Base-by-base conservation (phyloP, 2,797 vertebrate genomes). In the Halcyon leucocephala region DNA sequence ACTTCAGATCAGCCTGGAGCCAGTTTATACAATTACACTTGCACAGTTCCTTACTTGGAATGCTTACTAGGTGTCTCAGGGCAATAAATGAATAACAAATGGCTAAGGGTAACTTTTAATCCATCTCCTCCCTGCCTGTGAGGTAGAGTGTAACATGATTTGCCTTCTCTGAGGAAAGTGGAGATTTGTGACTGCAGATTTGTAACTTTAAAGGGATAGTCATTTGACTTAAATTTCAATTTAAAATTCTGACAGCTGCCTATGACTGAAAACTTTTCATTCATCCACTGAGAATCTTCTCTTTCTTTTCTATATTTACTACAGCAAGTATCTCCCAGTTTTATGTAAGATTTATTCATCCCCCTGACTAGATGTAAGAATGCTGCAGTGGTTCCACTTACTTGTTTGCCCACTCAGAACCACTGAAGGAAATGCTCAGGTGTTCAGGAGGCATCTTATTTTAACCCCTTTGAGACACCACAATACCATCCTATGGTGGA, bases 1-100 rank as follows among this genome's bases (percentile, higher is more conserved):
- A 70, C 24, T 96, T 88, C 37, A 87, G 49, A 89, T 94, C 70
- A 90, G 49, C 39, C 60, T 82, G 76, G 61, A 96, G 62, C 31
- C 52, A 72, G 67, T 83, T 80, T 87, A 90, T 84, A 76, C 25
- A 94, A 81, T 94, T 90, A 87, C 28, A 87, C 55, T 85, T 89
- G 41, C 66, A 70, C 9, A 16, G 28, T 93, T 74, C 64, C 93
- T 97, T 96, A 69, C 22, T 48, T 69, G 29, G 57, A 70, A 69
- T 60, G 44, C 62, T 94, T 93, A 67, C 62, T 90, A 84, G 96
- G 84, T 92, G 78, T 85, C 17, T 7, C 37, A 65, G 35, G 73
- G 17, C 52, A 84, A 83, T 26, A 84, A 91, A 90, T 90, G 89
- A 89, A 88, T 42, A 88, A 71, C 61, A 90, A 90, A 62, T 60